Evolutionary conservation across 2,797 vertebrate species (phyloP), one percentile per base, ranked within the genome.

Genomic region (Danio kyathit): DNA sequence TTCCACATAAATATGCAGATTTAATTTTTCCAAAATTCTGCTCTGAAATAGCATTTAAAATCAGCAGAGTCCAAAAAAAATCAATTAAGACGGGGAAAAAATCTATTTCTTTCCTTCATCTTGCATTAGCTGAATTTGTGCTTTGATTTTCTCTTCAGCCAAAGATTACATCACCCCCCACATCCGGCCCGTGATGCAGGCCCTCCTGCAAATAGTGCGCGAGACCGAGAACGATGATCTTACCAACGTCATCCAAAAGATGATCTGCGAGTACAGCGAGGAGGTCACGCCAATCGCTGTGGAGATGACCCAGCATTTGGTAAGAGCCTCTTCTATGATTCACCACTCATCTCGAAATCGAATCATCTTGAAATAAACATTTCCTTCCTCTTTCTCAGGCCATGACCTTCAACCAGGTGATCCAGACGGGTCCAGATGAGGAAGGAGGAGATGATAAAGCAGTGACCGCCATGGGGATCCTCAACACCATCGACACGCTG

Each of bases 251-350:
- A 99, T 99, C 88, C 98, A 99, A 92, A 99, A 99, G 92, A 99
- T 99, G 98, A 99, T 99, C 91, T 99, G 98, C 88, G 97, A 99
- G 92, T 99, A 99, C 91, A 99, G 98, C 61, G 98, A 99, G 91
- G 98, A 99, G 90, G 97, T 99, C 90, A 98, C 98, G 64, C 97
- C 98, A 43, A 99, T 99, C 83, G 98, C 98, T 43, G 98, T 99
- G 84, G 98, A 99, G 92, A 99, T 99, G 98, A 99, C 98, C 0
- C 98, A 99, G 87, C 98, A 99, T 91, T 93, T 99, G 95, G 98
- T 99, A 92, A 94, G 94, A 60, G 11, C 17, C 8, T 8, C 29
- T 16, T 63, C 59, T 6, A 66, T 56, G 52, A 29, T 46, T 63
- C 2, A 16, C 29, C 29, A 3, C 29, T 29, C 29, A 1, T 29